phyloP scores from a whole-genome alignment of 2,113 vertebrate genomes.

The Synodontis membranacea region DNA sequence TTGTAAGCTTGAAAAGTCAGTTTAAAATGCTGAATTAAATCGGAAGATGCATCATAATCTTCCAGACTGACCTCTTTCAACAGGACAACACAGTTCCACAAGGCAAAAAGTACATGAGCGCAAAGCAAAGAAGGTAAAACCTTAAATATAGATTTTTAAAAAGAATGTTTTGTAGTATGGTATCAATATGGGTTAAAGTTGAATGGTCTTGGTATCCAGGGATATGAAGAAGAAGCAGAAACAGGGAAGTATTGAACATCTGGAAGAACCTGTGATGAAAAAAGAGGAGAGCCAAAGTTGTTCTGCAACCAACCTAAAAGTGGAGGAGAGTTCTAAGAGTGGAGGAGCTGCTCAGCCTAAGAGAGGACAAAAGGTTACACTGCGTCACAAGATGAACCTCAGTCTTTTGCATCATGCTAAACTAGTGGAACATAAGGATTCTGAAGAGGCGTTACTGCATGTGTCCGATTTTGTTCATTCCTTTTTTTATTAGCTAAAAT shows the following conservation, averaged over 20 bases:
- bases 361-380: conserved; percentile 86
- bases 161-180: background rate
- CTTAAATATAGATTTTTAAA: background rate
- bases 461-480: background rate
- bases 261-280: conserved; percentile 64
- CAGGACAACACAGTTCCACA: conserved; percentile 78
- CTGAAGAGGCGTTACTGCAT: background rate
- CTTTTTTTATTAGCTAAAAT: background rate
- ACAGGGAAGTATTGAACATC: conserved; percentile 65
- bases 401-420: background rate
- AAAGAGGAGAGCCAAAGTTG: conserved; percentile 56
- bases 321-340: conserved; percentile 65
- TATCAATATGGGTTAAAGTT: background rate
- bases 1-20: background rate
- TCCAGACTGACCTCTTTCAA: conserved; percentile 3
- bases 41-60: background rate
- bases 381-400: background rate
- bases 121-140: conserved; percentile 90
- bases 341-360: conserved; percentile 75
- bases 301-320: conserved; percentile 50
- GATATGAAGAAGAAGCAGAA: conserved; percentile 91
- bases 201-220: conserved; percentile 63
- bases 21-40: background rate
- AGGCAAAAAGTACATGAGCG: conserved; percentile 85
- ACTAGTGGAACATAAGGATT: background rate